These are phyloP conservation scores for Psilopogon haemacephalus DNA, from an alignment of 2,113 vertebrate genomes.

Conservation along the genomic window DNA sequence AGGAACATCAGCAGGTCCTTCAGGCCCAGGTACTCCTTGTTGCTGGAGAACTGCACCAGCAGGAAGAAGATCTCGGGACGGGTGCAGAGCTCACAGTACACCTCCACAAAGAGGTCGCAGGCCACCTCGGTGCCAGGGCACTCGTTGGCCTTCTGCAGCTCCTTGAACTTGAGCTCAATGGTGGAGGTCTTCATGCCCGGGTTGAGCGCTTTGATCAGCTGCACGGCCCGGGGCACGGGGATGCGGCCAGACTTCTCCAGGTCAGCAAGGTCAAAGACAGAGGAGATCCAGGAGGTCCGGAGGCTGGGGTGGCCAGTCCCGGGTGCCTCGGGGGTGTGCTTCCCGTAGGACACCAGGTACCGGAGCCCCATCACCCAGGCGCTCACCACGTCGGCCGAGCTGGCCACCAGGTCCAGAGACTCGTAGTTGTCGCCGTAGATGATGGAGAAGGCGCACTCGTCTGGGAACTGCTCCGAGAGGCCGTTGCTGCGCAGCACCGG, in stretches of 20 bases:
- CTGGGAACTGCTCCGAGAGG: slow-evolving; percentile 89
- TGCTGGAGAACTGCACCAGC: slow-evolving; percentile 92
- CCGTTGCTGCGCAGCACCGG: slow-evolving; percentile 89
- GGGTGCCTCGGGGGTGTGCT: slow-evolving; percentile 79
- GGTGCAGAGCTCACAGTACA: slow-evolving; percentile 91
- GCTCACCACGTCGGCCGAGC: slow-evolving; percentile 87
- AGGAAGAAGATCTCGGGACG: slow-evolving; percentile 91
- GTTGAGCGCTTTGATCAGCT: slow-evolving; percentile 89
- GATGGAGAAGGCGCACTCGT: slow-evolving; percentile 92
- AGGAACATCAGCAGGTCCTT: slow-evolving; percentile 91
- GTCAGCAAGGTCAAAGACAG: slow-evolving; percentile 85
- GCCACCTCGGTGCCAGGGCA: slow-evolving; percentile 79
- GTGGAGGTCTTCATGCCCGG: slow-evolving; percentile 89
- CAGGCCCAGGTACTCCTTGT: slow-evolving; percentile 90
- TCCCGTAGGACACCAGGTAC: slow-evolving; percentile 89
- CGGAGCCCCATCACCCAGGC: slow-evolving; percentile 93
- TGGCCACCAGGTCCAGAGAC: slow-evolving; percentile 89
- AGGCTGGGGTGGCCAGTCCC: slow-evolving; percentile 83
- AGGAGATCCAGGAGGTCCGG: slow-evolving; percentile 88
- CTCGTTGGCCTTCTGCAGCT: slow-evolving; percentile 86
- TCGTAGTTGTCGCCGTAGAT: slow-evolving; percentile 94
- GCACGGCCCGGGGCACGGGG: slow-evolving; percentile 83
- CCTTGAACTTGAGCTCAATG: slow-evolving; percentile 91
- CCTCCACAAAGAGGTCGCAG: slow-evolving; percentile 85
- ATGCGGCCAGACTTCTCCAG: slow-evolving; percentile 82